Conservation (phyloP, 2,797 vertebrate species). For the Hydrolagus colliei region DNA sequence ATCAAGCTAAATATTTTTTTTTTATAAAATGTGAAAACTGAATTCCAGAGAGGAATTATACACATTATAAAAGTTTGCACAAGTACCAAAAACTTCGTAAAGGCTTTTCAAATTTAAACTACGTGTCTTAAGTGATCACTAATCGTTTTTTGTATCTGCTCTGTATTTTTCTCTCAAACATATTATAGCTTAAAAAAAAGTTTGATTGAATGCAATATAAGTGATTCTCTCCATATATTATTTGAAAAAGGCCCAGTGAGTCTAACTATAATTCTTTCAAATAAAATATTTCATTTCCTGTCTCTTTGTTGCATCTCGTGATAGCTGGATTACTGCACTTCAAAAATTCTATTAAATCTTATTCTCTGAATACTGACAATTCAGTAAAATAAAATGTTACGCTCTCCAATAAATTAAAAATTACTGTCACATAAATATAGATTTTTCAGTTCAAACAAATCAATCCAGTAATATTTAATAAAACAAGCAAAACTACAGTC, state of each 20-base stretch:
- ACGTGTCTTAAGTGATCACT: constrained; percentile 69
- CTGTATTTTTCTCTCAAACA: constrained; percentile 69
- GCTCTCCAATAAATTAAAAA: constrained; percentile 31
- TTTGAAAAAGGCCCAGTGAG: constrained; percentile 61
- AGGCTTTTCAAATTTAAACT: constrained; percentile 68
- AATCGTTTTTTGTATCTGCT: constrained; percentile 70
- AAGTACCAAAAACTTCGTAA: constrained; percentile 34
- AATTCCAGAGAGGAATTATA: constrained; percentile 66
- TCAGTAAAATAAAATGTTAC: constrained; percentile 59
- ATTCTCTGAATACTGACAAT: constrained; percentile 53
- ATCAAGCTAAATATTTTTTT: constrained; percentile 67
- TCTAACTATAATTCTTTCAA: constrained; percentile 68
- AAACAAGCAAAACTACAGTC: neutral
- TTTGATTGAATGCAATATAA: constrained; percentile 72
- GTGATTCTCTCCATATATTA: constrained; percentile 66
- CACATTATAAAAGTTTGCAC: constrained; percentile 40
- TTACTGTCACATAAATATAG: constrained; percentile 13
- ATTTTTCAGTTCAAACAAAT: constrained; percentile 1
- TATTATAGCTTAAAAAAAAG: constrained; percentile 71
- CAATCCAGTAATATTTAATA: neutral
- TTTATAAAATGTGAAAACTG: constrained; percentile 71
- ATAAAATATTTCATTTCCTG: constrained; percentile 68
- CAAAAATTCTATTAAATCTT: constrained; percentile 60
- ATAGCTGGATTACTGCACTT: constrained; percentile 72
- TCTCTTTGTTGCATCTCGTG: constrained; percentile 69